Conservation (phyloP, 2,797 vertebrate genomes). For the Rallus crepitans region DNA sequence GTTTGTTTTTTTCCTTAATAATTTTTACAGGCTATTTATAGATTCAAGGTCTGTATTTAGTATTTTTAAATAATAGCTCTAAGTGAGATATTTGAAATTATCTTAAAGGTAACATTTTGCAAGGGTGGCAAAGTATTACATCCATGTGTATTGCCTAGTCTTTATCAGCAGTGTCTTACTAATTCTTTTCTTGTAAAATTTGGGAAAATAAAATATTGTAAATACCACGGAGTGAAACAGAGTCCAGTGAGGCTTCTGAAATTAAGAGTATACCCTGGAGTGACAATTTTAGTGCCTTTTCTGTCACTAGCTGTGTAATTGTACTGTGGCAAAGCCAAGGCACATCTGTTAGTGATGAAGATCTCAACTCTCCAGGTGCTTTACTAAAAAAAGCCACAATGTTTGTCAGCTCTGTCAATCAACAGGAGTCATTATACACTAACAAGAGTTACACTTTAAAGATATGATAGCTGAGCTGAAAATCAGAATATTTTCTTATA, state of each 20-base stretch:
- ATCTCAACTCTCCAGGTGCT: not conserved
- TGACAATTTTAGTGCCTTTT: not conserved
- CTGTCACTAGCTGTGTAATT: not conserved
- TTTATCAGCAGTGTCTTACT: not conserved
- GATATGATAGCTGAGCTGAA: not conserved
- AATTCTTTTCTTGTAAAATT: not conserved
- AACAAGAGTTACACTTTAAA: not conserved
- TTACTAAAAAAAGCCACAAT: not conserved
- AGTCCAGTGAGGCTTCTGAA: not conserved
- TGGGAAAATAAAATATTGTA: not conserved
- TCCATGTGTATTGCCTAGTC: not conserved
- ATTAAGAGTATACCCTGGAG: not conserved
- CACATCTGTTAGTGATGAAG: not conserved
- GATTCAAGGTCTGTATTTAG: not conserved
- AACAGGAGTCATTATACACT: not conserved
- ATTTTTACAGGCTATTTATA: not conserved
- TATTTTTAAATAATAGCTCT: not conserved
- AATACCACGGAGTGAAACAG: not conserved
- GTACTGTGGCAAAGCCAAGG: not conserved
- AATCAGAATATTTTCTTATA: constrained; percentile 4
- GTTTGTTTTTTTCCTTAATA: not conserved
- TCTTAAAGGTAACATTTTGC: not conserved
- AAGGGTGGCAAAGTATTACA: not conserved
- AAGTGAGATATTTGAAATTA: not conserved
- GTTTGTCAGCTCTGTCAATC: not conserved